These are phyloP conservation scores for Pantherophis alleghaniensis DNA, from an alignment of 2,797 vertebrate genomes.

Conservation along the genomic window DNA sequence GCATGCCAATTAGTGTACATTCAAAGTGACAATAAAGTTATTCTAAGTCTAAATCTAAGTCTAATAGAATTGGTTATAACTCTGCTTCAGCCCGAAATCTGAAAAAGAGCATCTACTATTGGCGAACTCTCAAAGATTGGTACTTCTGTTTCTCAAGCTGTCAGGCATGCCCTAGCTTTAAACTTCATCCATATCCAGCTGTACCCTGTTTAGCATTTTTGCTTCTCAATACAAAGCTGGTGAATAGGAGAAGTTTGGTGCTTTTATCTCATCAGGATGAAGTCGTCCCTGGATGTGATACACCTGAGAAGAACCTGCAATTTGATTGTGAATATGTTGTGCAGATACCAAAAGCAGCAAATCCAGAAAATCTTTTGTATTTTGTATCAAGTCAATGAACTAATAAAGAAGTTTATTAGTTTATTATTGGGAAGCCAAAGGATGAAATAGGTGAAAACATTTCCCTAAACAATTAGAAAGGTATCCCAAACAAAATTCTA, in stretches of 20 bases:
- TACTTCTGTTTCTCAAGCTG: not conserved
- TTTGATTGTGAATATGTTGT: not conserved
- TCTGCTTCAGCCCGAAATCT: not conserved
- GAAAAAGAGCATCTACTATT: not conserved
- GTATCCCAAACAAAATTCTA: not conserved
- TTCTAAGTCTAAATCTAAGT: too few relatives aligned
- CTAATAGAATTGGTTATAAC: not conserved
- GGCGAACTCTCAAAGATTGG: not conserved
- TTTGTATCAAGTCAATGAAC: not conserved
- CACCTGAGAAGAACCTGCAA: not conserved
- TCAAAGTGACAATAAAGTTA: too few relatives aligned
- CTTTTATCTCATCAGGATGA: not conserved
- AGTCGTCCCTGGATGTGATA: not conserved
- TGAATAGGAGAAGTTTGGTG: not conserved
- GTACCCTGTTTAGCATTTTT: not conserved
- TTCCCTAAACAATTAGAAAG: not conserved
- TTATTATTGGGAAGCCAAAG: not conserved
- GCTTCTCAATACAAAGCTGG: not conserved
- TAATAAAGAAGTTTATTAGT: not conserved
- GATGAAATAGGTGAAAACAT: not conserved
- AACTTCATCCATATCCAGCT: not conserved
- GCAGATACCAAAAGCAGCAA: not conserved
- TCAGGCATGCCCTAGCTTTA: not conserved
- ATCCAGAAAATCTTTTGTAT: not conserved
- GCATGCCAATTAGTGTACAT: too few relatives aligned